Conservation (phyloP, 2,888 invertebrate genomes). For the Drosophila borealis region DNA sequence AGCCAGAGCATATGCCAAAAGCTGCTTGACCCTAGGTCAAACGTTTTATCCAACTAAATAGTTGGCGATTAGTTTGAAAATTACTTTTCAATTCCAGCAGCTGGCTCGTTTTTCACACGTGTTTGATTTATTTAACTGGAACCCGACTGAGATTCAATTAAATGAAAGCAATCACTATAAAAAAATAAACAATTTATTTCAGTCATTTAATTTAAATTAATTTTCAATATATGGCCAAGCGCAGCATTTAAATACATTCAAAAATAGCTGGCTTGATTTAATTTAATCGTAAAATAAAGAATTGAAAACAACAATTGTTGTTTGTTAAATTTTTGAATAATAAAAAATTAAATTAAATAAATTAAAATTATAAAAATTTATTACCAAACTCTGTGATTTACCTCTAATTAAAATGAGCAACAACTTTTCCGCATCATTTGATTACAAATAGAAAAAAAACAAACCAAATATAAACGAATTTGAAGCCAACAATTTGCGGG, state of each 20-base stretch:
- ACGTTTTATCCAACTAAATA: background rate
- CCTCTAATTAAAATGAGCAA: constrained; percentile 4
- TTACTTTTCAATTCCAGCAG: constrained; percentile 1
- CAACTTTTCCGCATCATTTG: constrained; percentile 44
- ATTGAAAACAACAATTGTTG: too few species aligned
- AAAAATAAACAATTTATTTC: too few species aligned
- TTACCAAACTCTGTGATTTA: background rate
- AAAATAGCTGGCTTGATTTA: too few species aligned
- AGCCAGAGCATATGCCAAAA: background rate
- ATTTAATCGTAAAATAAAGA: too few species aligned
- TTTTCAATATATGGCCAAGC: too few species aligned
- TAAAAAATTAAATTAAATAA: too few species aligned
- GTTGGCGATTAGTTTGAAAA: background rate
- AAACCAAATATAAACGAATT: constrained; percentile 5
- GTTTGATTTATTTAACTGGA: constrained; percentile 16
- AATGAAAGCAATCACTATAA: too few species aligned
- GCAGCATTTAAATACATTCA: too few species aligned
- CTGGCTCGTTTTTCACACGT: constrained; percentile 6
- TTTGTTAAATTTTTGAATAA: too few species aligned
- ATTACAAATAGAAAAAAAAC: constrained; percentile 6
- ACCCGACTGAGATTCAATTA: background rate
- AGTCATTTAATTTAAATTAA: too few species aligned
- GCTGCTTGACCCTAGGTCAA: constrained; percentile 7
- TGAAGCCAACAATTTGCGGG: constrained; percentile 31
- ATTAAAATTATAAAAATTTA: background rate